Evolutionary conservation across 2,113 vertebrate genomes (phyloP), one percentile per base, ranked within the genome.

Genomic region (Menidia beryllina): DNA sequence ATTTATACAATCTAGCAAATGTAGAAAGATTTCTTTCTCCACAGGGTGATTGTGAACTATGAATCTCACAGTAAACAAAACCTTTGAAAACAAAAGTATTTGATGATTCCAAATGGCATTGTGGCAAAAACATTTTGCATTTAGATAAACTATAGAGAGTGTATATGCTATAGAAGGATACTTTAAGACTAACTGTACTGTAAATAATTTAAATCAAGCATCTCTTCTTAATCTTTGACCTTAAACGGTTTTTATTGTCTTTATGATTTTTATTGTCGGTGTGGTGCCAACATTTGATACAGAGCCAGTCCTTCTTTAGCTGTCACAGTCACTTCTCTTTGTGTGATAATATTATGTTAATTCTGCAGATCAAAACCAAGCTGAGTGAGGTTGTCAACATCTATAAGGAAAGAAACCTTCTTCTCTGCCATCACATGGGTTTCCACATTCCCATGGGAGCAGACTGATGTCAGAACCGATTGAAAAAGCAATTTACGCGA

Each of bases 391-490:
- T 75, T 88, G 86, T 88, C 89, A 88, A 76, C 88, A 86, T 83
- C 72, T 60, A 90, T 85, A 75, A 83, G 69, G 72, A 68, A 69
- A 64, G 77, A 85, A 85, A 79, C 70, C 72, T 86, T 72, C 77
- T 62, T 83, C 83, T 68, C 53, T 20, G 69, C 70, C 69, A 75
- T 82, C 76, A 85, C 67, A 65, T 75, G 73, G 67, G 85, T 73
- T 71, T 61, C 73, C 57, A 51, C 71, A 67, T 64, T 81, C 87
- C 83, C 78, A 63, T 11, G 83, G 72, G 87, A 86, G 74, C 57
- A 57, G 79, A 73, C 53, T 80, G 75, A 85, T 88, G 87, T 91
- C 91, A 91, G 84, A 89, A 81, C 74, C 81, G 78, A 90, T 90
- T 73, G 76, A 86, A 89, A 84, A 90, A 75, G 83, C 85, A 84